Conservation (phyloP, 2,888 invertebrate genomes). For the Eristalis intricaria region DNA sequence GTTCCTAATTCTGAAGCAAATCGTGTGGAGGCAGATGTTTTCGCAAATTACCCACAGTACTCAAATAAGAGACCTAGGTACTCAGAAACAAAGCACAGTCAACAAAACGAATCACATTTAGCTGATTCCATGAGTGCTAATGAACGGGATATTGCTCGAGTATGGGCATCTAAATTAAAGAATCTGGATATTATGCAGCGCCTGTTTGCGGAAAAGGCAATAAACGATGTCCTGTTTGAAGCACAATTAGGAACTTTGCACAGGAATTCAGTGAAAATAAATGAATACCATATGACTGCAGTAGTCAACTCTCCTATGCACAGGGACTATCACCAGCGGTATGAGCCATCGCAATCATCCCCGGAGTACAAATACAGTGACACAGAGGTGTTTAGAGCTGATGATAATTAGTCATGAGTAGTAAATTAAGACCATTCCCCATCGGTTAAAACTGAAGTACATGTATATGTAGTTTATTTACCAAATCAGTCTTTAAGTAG, state of each 20-base stretch:
- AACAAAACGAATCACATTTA: background rate
- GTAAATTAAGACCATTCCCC: constrained; percentile 23
- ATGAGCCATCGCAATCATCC: constrained; percentile 41
- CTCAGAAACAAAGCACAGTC: constrained; percentile 10
- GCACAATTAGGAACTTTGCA: constrained; percentile 79
- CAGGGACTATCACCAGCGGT: constrained; percentile 1
- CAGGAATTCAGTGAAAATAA: constrained; percentile 79
- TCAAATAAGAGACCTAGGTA: constrained; percentile 25
- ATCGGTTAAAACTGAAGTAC: constrained; percentile 24
- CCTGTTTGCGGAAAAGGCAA: constrained; percentile 79
- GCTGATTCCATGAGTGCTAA: constrained; percentile 4
- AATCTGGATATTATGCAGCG: constrained; percentile 77
- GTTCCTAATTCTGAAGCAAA: constrained; percentile 8
- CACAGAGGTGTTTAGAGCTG: constrained; percentile 26
- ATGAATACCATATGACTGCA: constrained; percentile 41
- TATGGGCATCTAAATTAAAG: constrained; percentile 79
- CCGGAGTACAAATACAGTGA: constrained; percentile 63
- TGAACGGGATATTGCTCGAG: constrained; percentile 74
- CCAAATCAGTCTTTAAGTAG: constrained; percentile 7
- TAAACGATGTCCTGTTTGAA: constrained; percentile 79
- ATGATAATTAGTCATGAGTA: constrained; percentile 41
- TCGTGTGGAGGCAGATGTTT: constrained; percentile 1
- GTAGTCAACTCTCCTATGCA: background rate
- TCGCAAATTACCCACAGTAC: background rate
- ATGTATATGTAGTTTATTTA: background rate